Evolutionary conservation across 2,113 vertebrate species (phyloP).

Genomic region (Pristiophorus japonicus): DNA sequence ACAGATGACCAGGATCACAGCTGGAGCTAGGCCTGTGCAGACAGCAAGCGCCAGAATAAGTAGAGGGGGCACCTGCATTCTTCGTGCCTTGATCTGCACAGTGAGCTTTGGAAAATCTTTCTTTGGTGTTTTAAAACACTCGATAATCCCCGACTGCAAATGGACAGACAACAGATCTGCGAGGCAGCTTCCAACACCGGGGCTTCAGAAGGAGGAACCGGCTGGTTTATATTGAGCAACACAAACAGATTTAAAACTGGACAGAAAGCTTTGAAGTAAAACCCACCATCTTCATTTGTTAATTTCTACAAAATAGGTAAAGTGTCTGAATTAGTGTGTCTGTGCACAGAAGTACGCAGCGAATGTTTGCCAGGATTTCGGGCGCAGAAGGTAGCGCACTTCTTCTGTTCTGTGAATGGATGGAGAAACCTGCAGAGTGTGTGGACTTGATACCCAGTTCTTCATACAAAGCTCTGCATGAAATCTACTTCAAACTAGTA

Average conservation of each 20-base stretch:
- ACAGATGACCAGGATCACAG: neutral
- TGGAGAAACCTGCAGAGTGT: neutral
- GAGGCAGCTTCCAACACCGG: neutral
- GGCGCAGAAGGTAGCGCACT: neutral
- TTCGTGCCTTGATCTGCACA: neutral
- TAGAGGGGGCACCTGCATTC: neutral
- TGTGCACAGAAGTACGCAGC: neutral
- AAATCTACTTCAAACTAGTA: neutral
- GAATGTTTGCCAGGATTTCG: neutral
- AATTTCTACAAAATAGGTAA: neutral
- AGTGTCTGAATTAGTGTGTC: neutral
- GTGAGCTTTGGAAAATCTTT: neutral
- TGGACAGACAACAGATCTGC: neutral
- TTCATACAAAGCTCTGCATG: neutral
- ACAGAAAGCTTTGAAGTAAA: neutral
- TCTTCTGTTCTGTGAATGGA: neutral
- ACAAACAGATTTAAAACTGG: neutral
- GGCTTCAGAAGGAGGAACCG: neutral
- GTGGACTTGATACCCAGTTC: neutral
- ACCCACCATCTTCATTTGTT: no score
- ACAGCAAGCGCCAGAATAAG: neutral
- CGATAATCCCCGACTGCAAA: neutral
- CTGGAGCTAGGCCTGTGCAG: no score
- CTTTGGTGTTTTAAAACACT: neutral
- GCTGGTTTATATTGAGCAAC: neutral